phyloP scores from a whole-genome alignment of 1,140 invertebrate species.

The Episyrphus balteatus region DNA sequence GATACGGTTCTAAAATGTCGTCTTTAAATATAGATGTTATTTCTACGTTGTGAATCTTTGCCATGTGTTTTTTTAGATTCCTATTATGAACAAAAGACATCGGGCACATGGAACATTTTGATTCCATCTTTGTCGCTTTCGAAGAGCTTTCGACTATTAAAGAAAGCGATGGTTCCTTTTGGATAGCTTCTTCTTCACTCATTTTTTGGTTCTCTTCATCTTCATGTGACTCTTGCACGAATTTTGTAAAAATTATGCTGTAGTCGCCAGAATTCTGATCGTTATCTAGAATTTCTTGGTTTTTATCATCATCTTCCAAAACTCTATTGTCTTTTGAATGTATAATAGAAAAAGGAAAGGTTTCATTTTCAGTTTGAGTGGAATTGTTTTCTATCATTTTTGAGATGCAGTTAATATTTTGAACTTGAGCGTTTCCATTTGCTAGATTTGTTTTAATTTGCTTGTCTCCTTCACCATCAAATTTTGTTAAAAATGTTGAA shows the following conservation, averaged over 20 bases:
- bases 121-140: not conserved
- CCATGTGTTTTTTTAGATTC: slow-evolving; percentile 4
- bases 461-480: too few species aligned
- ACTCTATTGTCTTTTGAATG: not conserved
- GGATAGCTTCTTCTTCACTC: too few species aligned
- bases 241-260: slow-evolving; percentile 6
- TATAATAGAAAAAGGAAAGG: too few species aligned
- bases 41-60: not conserved
- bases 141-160: not conserved
- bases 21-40: too few species aligned
- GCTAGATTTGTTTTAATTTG: too few species aligned
- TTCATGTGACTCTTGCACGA: slow-evolving; percentile 6
- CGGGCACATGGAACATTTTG: slow-evolving; percentile 6
- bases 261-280: not conserved
- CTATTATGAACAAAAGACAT: slow-evolving; percentile 9
- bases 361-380: too few species aligned
- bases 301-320: not conserved
- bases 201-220: not conserved
- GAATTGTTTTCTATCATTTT: too few species aligned
- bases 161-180: not conserved
- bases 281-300: not conserved
- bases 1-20: too few species aligned
- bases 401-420: not conserved
- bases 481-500: too few species aligned
- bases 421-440: too few species aligned